phyloP scores from a whole-genome alignment of 1,140 invertebrate genomes.

The Helicoverpa zea region DNA sequence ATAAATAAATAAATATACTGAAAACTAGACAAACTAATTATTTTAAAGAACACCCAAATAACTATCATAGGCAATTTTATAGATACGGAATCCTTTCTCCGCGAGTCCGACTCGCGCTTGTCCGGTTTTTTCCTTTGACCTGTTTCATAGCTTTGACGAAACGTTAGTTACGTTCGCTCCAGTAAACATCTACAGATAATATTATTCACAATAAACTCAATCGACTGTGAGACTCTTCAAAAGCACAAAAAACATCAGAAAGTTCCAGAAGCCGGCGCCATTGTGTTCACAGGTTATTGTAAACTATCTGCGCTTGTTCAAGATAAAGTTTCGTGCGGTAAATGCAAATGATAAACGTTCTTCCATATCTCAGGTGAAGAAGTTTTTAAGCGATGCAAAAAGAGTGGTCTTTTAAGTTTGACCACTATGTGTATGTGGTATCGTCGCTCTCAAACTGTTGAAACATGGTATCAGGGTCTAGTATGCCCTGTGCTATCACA shows the following conservation, averaged over 20 bases:
- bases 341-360: background rate
- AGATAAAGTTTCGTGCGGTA: background rate
- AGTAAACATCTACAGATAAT: slow-evolving; percentile 12
- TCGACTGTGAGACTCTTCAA: slow-evolving; percentile 9
- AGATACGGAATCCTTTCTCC: too few relatives aligned
- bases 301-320: background rate
- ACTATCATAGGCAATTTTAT: too few relatives aligned
- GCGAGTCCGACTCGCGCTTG: too few relatives aligned
- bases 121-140: background rate
- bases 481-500: too few relatives aligned
- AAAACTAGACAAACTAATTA: too few relatives aligned
- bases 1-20: too few relatives aligned
- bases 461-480: too few relatives aligned
- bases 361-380: background rate
- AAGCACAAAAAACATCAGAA: background rate
- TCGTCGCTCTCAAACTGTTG: too few relatives aligned
- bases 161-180: background rate
- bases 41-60: too few relatives aligned
- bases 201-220: slow-evolving; percentile 25
- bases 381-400: too few relatives aligned
- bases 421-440: background rate
- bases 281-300: background rate
- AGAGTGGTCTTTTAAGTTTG: too few relatives aligned
- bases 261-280: background rate
- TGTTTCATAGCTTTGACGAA: background rate